Base-by-base conservation (phyloP, 2,113 vertebrate species). In the Otis tarda region DNA sequence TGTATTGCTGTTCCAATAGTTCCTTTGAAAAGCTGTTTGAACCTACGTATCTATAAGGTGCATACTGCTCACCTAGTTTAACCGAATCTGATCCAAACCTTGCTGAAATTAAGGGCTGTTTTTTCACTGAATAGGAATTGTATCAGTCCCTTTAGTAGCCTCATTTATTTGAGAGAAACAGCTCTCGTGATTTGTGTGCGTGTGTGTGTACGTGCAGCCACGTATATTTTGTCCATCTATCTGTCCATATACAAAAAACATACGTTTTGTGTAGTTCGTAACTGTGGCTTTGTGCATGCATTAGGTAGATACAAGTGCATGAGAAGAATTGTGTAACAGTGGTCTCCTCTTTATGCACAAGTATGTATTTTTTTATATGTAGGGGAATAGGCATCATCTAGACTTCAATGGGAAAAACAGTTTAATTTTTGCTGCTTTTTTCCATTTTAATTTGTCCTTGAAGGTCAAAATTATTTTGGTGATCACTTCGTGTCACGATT, bases 401-500 rank as follows among this genome's bases (percentile, higher is more conserved):
- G 76, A 37, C 77, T 76, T 87, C 74, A 81, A 1, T 8, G 10
- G 74, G 21, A 18, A 80, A 82, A 91, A 6, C 27, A 80, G 22
- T 14, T 69, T 73, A 73, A 45, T 73, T 89, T 93, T 94, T 95
- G 31, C 50, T 81, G 49, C 0, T 63, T 60, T 91, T 83, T 86
- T 61, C 64, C 27, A 47, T 83, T 89, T 94, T 91, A 74, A 90
- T 91, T 93, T 89, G 73, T 91, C 80, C 80, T 82, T 87, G 86
- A 92, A 93, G 83, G 57, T 94, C 77, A 87, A 64, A 89, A 91
- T 94, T 89, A 87, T 83, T 93, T 91, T 87, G 89, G 68, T 87
- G 83, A 97, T 96, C 56, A 57, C 53, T 92, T 83, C 45, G 47
- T 93, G 95, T 89, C 95, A 91, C 1, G 1, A 94, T 92, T 96